Evolutionary conservation across 2,888 invertebrate species (phyloP), one percentile per base, ranked within the genome.

Genomic region (Argynnis bischoffii): DNA sequence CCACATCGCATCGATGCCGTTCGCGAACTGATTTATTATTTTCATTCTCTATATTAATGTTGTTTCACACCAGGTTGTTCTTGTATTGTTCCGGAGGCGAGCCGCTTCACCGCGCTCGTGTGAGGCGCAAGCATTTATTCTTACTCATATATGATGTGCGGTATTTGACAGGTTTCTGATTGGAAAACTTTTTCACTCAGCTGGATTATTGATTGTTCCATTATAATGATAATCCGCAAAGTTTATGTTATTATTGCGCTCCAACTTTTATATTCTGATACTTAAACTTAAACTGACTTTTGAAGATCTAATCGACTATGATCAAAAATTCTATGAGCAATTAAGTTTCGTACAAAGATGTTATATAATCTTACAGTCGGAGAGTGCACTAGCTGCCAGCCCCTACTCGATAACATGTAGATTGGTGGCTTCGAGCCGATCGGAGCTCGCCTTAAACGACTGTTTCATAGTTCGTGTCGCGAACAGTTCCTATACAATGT

Each of bases 11-110:
- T 72, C 71, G 74, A 74, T 74, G 67, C 63, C 66, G 72, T 73
- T 67, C 68, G 69, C 67, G 66, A 54, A 66, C 66, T 69, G 70
- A 73, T 73, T 73, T 72, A 72, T 73, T 73, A 72, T 70, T 72
- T 70, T 69, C 73, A 72, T 72, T 69, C 67, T 57, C 70, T 64
- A 70, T 72, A 73, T 72, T 70, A 72, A 73, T 72, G 73, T 69
- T 66, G 64, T 66, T 69, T 61, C 72, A 63, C 71, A 26, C 14
- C 48, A n/a, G n/a, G 21, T 2, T n/a, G 55, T 55, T 55, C 60
- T n/a, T 31, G 35, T 11, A 41, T 41, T 41, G 35, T 41, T 2
- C 54, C 21, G 46, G 6, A 48, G 15, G 26, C 18, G 21, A 41
- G 21, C 14, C 26, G 31, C 50, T 35, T 16, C 13, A 5, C 15